Base-by-base conservation (phyloP, 2,888 invertebrate genomes). In the Gnatocerus cornutus region DNA sequence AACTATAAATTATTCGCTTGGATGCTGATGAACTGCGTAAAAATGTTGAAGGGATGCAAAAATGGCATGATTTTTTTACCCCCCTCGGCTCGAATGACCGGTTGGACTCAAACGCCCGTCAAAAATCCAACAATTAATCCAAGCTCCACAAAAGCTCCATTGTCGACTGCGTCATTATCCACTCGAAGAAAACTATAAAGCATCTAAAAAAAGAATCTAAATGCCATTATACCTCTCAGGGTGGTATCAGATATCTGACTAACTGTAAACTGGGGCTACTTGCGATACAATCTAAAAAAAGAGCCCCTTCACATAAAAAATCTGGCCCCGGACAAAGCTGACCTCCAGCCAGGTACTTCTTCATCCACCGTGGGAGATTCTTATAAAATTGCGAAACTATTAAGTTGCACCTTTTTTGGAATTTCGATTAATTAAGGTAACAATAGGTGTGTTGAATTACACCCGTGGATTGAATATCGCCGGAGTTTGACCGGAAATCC, bases 291-390 rank as follows among this genome's bases (percentile, higher is more conserved):
- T 78, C 77, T 77, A 48, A 52, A 68, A 43, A 72, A 62, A 71
- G 70, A 72, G 67, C 72, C 73, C 72, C 73, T 71, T 43, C 55
- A 71, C 71, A 75, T 75, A 78, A 80, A 80, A 80, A 78, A 80
- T 78, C 79, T 78, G 75, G 21, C 77, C 80, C 76, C 73, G 71
- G 77, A 79, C 77, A 78, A 79, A 77, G 78, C 75, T 80, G 80
- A 79, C 80, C 80, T 67, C 21, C 41, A 6, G 71, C 69, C 80
- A 79, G 79, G 80, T 79, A 79, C 76, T 77, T 75, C 77, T 78
- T 78, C 79, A 78, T 78, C 77, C 71, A 75, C 75, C 80, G 80
- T 79, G 80, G 69, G 74, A 80, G 75, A 75, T 78, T 79, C 77
- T 33, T 33, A 21, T 21, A 21, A 21, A 21, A 21, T 21, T 4